phyloP scores from a whole-genome alignment of 2,888 invertebrate species.

The Cylloceria caligata region DNA sequence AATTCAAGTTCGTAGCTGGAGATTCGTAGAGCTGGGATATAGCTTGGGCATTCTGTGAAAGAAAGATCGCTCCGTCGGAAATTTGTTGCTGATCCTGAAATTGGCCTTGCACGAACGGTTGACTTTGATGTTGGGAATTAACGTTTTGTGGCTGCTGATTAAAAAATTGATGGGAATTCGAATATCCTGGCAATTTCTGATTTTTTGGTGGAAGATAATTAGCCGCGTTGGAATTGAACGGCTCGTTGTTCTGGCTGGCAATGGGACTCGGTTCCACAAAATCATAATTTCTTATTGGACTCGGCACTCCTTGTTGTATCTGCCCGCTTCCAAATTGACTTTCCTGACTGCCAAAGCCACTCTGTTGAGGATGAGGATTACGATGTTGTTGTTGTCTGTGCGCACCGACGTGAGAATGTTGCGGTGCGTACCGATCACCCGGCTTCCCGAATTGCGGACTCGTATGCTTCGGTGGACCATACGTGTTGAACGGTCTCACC shows the following conservation, averaged over 20 bases:
- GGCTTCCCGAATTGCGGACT: constrained; percentile 1
- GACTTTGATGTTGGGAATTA: constrained; percentile 56
- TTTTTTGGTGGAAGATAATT: constrained; percentile 82
- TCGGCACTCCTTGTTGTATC: constrained; percentile 74
- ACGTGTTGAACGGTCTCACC: constrained; percentile 77
- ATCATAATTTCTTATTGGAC: constrained; percentile 74
- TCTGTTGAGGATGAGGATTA: constrained; percentile 54
- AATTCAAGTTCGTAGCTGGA: constrained; percentile 77
- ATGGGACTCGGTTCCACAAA: constrained; percentile 78
- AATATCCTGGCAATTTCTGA: constrained; percentile 78
- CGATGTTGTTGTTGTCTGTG: constrained; percentile 21
- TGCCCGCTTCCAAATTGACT: constrained; percentile 59
- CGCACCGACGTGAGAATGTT: constrained; percentile 14
- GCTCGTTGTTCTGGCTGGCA: constrained; percentile 80
- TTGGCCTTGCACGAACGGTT: constrained; percentile 69
- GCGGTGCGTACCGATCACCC: constrained; percentile 56
- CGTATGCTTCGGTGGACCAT: constrained; percentile 77
- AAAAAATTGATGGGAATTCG: constrained; percentile 50
- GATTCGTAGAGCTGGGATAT: constrained; percentile 81
- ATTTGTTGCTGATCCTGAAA: constrained; percentile 73
- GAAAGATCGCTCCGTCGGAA: constrained; percentile 81
- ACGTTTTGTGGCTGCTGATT: constrained; percentile 47
- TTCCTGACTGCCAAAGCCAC: constrained; percentile 61
- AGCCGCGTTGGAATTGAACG: constrained; percentile 79
- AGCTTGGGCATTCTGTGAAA: constrained; percentile 81